phyloP scores from a whole-genome alignment of 37 sponge, comb jelly and placozoan species.

The Spongilla lacustris region DNA sequence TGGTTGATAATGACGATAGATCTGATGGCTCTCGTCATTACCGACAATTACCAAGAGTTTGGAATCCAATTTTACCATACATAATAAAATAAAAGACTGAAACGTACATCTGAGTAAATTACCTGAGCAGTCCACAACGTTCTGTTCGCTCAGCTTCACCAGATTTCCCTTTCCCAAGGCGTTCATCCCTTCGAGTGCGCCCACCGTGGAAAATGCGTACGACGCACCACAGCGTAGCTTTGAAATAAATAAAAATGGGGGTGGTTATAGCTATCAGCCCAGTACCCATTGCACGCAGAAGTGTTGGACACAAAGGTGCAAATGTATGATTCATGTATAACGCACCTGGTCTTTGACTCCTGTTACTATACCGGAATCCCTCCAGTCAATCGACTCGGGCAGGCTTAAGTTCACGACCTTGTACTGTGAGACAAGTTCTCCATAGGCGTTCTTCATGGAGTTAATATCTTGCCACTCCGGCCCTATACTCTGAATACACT shows the following conservation, averaged over 20 bases:
- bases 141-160: not conserved
- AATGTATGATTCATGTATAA: no score
- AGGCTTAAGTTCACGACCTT: not conserved
- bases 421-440: not conserved
- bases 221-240: not conserved
- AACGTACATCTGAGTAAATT: not conserved
- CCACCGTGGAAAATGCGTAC: not conserved
- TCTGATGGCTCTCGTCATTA: no score
- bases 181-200: not conserved
- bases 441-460: not conserved
- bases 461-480: not conserved
- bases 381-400: conserved; percentile 80
- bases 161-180: not conserved
- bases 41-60: no score
- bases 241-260: not conserved
- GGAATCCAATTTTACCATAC: no score
- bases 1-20: no score
- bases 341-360: conserved; percentile 75
- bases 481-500: not conserved
- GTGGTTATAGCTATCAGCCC: no score
- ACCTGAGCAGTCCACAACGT: not conserved
- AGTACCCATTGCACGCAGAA: no score
- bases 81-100: not conserved
- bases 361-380: conserved; percentile 67
- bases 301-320: no score